A percentile compares a stretch with the other conserved stretches of the same genome.
phyloP scores from a whole-genome alignment of 2,797 vertebrate species.

The Semotilus atromaculatus region DNA sequence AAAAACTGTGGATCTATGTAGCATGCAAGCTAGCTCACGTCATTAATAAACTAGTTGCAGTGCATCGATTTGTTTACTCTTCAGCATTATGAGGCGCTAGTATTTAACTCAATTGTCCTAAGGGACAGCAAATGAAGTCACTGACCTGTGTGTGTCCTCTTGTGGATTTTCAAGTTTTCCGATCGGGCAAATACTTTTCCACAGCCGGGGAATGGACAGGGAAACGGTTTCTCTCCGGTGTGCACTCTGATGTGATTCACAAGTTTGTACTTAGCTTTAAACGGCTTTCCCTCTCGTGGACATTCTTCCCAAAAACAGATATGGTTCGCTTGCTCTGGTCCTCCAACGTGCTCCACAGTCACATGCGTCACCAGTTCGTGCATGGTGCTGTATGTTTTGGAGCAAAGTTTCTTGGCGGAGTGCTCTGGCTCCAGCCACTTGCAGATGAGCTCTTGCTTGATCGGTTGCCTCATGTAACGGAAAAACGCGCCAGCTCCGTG shows the following conservation, averaged over 20 bases:
- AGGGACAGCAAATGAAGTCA: slow-evolving; percentile 5
- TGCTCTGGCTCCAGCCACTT: slow-evolving; percentile 99
- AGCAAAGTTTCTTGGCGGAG: slow-evolving; percentile 94
- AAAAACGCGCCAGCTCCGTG: slow-evolving; percentile 97
- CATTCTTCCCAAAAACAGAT: slow-evolving; percentile 95
- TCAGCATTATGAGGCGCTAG: not conserved
- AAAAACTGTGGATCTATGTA: not conserved
- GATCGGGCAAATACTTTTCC: slow-evolving; percentile 94
- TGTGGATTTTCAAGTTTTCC: slow-evolving; percentile 95
- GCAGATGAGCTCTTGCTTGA: slow-evolving; percentile 98
- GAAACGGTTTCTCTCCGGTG: slow-evolving; percentile 94
- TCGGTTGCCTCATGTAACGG: slow-evolving; percentile 95
- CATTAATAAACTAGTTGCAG: not conserved
- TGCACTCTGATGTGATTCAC: slow-evolving; percentile 94
- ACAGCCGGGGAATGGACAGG: slow-evolving; percentile 92
- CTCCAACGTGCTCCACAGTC: slow-evolving; percentile 93
- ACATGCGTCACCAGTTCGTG: slow-evolving; percentile 94
- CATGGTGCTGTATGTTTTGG: slow-evolving; percentile 99
- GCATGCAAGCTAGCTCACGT: slow-evolving; percentile 11
- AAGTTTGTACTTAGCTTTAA: slow-evolving; percentile 97
- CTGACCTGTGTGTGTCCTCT: slow-evolving; percentile 91
- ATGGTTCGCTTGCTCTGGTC: slow-evolving; percentile 91
- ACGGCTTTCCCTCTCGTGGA: slow-evolving; percentile 89
- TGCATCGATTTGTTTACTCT: slow-evolving; percentile 17
- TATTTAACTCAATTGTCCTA: not conserved